Conservation (phyloP, 2,888 invertebrate genomes). For the Schizotus pectinicornis region DNA sequence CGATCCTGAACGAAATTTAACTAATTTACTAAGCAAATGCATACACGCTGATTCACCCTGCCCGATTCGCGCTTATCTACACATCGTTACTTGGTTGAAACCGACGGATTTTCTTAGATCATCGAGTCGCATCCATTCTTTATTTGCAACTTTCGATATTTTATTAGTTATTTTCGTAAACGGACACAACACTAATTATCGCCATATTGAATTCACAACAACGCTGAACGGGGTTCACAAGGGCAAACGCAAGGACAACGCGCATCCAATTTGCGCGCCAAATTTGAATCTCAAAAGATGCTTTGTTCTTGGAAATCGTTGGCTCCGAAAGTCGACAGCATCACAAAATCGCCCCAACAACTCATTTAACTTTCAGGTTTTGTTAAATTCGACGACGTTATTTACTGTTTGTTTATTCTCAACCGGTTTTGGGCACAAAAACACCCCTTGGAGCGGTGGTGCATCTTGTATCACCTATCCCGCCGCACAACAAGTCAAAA, state of each 20-base stretch:
- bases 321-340: too few species aligned
- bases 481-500: too few species aligned
- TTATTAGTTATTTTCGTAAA: constrained; percentile 49
- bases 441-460: too few species aligned
- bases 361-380: too few species aligned
- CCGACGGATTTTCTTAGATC: constrained; percentile 27
- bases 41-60: constrained; percentile 40
- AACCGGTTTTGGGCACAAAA: too few species aligned
- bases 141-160: constrained; percentile 34
- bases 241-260: constrained; percentile 58
- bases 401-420: too few species aligned
- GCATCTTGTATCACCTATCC: too few species aligned
- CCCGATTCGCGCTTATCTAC: constrained; percentile 28
- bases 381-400: too few species aligned
- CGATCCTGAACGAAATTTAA: constrained; percentile 43
- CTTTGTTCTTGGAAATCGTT: too few species aligned
- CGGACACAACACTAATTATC: constrained; percentile 68
- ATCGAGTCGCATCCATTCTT: constrained; percentile 26
- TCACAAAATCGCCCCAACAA: too few species aligned
- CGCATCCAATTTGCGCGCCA: constrained; percentile 45
- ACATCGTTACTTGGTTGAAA: constrained; percentile 30
- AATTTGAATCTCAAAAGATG: constrained; percentile 42
- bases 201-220: constrained; percentile 73
- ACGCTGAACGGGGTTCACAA: constrained; percentile 66
- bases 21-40: constrained; percentile 47